Evolutionary conservation across 2,888 invertebrate genomes (phyloP), one percentile per base, ranked within the genome.

Genomic region (Scaptodrosophila latifasciaeformis): DNA sequence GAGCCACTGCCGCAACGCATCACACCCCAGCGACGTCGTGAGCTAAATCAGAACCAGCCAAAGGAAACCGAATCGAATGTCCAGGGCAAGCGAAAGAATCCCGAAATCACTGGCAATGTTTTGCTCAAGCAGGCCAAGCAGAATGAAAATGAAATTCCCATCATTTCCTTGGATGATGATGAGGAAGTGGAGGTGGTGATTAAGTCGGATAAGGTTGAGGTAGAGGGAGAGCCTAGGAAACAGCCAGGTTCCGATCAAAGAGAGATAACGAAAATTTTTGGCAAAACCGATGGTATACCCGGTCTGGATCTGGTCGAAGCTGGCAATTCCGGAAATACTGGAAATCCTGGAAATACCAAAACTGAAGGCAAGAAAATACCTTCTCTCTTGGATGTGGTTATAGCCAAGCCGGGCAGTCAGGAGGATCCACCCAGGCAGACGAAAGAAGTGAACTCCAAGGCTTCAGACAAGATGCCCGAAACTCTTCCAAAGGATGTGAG

Each of bases 231-330:
- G 1, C 27, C 2, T 34, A 54, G 6, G 27, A 31, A 0, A 24
- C 24, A 4, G 43, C 17, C 34, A 13, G 13, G 6, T 2, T 5
- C 10, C n/a, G 34, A 34, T 5, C 43, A 37, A 48, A 17, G 10
- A 30, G 37, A 47, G 4, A 76, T 84, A 54, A 65, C 72, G 9
- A 82, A 77, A 34, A 74, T 86, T 2, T 83, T 86, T 45, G 82
- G 82, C 49, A 77, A 81, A 54, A 68, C 54, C 9, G 83, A 74
- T 34, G 91, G 90, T 35, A 93, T 93, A 77, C 93, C 93, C 7
- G 93, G 93, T 0, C 87, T 93, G 53, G 93, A 93, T 87, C 88
- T 93, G 56, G 90, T 92, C 2, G 79, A 65, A 55, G 87, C 87
- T 37, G 85, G 86, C 35, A 59, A 61, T 0, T 19, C 13, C 9